phyloP scores from a whole-genome alignment of 2,113 vertebrate species.

The Corythaixoides concolor region DNA sequence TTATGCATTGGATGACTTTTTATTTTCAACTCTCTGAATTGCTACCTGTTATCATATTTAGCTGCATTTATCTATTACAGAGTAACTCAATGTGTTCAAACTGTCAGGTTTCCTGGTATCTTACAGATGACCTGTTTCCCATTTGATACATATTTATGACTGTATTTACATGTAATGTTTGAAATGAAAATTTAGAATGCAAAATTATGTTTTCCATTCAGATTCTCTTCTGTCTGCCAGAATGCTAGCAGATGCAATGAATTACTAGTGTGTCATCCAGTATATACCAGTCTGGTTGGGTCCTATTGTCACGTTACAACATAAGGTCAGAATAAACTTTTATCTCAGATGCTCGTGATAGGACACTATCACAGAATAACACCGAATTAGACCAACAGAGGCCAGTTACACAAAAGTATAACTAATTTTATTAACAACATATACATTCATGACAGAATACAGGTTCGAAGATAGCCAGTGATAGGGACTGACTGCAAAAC shows the following conservation, averaged over 20 bases:
- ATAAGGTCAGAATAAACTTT: too few relatives aligned
- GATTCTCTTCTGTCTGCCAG: not conserved
- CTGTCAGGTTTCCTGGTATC: not conserved
- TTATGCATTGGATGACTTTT: not conserved
- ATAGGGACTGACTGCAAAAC: too few relatives aligned
- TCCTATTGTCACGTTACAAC: too few relatives aligned
- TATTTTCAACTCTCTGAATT: constrained; percentile 10
- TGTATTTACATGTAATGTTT: not conserved
- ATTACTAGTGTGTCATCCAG: not conserved
- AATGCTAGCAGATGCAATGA: not conserved
- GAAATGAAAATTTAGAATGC: not conserved
- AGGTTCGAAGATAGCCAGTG: too few relatives aligned
- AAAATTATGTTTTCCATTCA: not conserved
- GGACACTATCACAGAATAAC: too few relatives aligned
- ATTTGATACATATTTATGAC: not conserved
- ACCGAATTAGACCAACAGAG: too few relatives aligned
- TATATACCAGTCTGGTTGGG: not conserved
- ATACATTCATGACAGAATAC: too few relatives aligned
- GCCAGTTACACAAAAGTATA: too few relatives aligned
- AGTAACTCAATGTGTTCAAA: not conserved
- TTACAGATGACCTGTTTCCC: not conserved
- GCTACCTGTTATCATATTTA: not conserved
- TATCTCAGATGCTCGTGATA: too few relatives aligned
- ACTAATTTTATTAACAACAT: too few relatives aligned
- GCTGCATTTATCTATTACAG: not conserved